Percentiles rank a stretch among this genome's conserved stretches.
phyloP scores from a whole-genome alignment of 2,113 vertebrate species.

The Anolis carolinensis region DNA sequence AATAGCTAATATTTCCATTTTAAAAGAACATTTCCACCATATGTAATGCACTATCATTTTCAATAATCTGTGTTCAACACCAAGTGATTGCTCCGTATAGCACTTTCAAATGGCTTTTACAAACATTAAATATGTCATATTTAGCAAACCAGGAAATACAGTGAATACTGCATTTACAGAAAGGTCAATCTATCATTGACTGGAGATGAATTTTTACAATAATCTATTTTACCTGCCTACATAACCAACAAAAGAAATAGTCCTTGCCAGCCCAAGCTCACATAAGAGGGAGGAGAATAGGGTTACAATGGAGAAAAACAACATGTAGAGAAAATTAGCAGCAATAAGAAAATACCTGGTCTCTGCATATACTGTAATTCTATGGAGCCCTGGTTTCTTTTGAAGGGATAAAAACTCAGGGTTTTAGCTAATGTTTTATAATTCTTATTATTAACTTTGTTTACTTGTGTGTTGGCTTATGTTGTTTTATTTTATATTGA shows the following conservation, averaged over 20 bases:
- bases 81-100: slow-evolving; percentile 11
- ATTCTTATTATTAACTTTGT: no score
- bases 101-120: not conserved
- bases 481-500: no score
- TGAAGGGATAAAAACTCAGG: slow-evolving; percentile 48
- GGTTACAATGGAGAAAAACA: slow-evolving; percentile 28
- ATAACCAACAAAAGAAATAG: not conserved
- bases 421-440: no score
- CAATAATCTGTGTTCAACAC: not conserved
- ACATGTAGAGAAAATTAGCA: slow-evolving; percentile 12
- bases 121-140: slow-evolving; percentile 34
- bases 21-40: slow-evolving; percentile 8
- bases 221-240: not conserved
- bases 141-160: not conserved
- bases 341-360: slow-evolving; percentile 21
- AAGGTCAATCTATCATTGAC: slow-evolving; percentile 29
- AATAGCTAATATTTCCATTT: slow-evolving; percentile 11
- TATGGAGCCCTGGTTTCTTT: slow-evolving; percentile 38
- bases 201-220: not conserved
- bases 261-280: slow-evolving; percentile 9
- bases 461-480: no score
- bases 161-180: slow-evolving; percentile 8
- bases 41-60: slow-evolving; percentile 27
- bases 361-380: slow-evolving; percentile 55
- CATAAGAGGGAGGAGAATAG: not conserved